phyloP scores from a whole-genome alignment of 2,797 vertebrate genomes.

The Gambelia wislizenii region DNA sequence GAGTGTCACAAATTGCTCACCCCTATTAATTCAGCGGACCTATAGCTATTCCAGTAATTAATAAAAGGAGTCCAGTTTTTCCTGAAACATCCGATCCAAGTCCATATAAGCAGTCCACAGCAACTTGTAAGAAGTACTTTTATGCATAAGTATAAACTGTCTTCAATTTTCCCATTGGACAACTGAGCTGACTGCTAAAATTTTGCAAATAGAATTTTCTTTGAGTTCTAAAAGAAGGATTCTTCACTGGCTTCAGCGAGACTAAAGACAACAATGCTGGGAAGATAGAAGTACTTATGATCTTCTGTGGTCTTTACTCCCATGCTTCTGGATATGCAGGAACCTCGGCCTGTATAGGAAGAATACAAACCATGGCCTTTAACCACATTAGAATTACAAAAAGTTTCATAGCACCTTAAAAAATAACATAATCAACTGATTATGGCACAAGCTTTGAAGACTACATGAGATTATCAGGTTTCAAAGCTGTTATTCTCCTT shows the following conservation, averaged over 20 bases:
- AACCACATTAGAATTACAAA: background rate
- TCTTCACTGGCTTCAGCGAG: background rate
- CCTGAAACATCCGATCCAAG: background rate
- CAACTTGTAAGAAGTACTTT: background rate
- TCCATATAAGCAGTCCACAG: background rate
- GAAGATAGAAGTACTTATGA: slow-evolving; percentile 3
- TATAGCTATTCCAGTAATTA: background rate
- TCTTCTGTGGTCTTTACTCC: slow-evolving; percentile 16
- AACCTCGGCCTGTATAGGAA: slow-evolving; percentile 83
- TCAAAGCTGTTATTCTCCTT: slow-evolving; percentile 5
- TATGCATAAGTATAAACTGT: background rate
- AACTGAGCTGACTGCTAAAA: background rate
- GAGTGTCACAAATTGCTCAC: background rate
- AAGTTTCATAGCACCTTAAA: background rate
- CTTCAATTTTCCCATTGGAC: background rate
- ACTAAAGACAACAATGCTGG: slow-evolving; percentile 1
- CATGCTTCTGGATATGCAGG: slow-evolving; percentile 73
- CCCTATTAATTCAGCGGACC: background rate
- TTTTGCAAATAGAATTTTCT: background rate
- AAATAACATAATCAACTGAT: background rate
- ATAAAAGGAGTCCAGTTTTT: background rate
- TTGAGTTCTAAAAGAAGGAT: slow-evolving; percentile 24
- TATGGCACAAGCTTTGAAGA: background rate
- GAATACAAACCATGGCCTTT: slow-evolving; percentile 42
- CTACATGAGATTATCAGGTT: background rate